Conservation (phyloP, 2,797 vertebrate genomes). For the Pampus argenteus region DNA sequence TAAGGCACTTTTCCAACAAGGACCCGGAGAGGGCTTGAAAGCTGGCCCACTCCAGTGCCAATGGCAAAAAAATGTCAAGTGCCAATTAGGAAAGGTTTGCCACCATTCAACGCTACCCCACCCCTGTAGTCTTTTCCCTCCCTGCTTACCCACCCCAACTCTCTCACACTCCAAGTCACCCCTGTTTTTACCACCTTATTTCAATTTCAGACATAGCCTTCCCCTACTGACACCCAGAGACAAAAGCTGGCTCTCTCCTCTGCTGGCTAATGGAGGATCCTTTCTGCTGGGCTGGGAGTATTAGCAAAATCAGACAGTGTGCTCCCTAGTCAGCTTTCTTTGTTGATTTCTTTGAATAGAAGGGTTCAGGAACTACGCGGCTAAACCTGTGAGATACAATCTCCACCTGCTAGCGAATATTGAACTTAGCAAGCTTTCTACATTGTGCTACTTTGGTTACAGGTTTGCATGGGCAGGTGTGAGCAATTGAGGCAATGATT, state of each 20-base stretch:
- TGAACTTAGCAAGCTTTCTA: conserved; percentile 44
- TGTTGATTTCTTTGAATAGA: conserved; percentile 74
- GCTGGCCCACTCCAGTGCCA: conserved; percentile 85
- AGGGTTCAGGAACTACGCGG: conserved; percentile 60
- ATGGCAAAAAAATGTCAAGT: conserved; percentile 89
- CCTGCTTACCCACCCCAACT: conserved; percentile 77
- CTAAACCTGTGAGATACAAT: conserved; percentile 56
- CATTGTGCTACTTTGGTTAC: conserved; percentile 35
- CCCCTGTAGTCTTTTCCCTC: conserved; percentile 78
- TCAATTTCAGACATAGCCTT: conserved; percentile 69
- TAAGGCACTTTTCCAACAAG: conserved; percentile 89
- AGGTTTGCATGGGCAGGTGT: conserved; percentile 53
- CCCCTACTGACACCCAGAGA: conserved; percentile 78
- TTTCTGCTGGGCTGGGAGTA: conserved; percentile 66
- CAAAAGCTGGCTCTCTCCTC: conserved; percentile 76
- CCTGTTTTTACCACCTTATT: conserved; percentile 70
- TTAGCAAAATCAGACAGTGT: conserved; percentile 67
- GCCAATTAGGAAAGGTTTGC: conserved; percentile 89
- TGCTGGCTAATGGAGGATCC: conserved; percentile 69
- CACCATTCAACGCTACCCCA: conserved; percentile 84
- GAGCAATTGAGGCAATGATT: conserved; percentile 22
- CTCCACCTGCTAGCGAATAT: conserved; percentile 65
- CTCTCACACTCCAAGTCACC: conserved; percentile 82
- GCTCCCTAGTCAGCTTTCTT: conserved; percentile 74
- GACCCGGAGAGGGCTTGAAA: conserved; percentile 85